Percentiles rank a stretch among this genome's conserved stretches.
These are phyloP conservation scores for Mareca penelope DNA, from an alignment of 2,797 vertebrate genomes.

Conservation along the genomic window DNA sequence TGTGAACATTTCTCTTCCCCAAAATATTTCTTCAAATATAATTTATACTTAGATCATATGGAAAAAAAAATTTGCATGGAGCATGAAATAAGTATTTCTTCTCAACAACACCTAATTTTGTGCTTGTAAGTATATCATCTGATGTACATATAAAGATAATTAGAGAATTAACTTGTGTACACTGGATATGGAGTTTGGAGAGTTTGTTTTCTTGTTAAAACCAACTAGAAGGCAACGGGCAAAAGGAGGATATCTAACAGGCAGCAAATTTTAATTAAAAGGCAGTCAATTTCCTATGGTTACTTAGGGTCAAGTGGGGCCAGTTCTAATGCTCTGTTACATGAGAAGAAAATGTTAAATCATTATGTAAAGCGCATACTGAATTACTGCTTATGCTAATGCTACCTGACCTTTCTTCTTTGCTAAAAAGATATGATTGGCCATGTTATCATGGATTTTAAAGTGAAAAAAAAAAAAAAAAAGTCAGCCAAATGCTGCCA, in stretches of 20 bases:
- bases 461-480: neutral
- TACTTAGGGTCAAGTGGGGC: conserved; percentile 76
- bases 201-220: neutral
- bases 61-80: neutral
- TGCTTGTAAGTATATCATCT: neutral
- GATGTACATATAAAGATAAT: neutral
- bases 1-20: neutral
- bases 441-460: neutral
- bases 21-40: neutral
- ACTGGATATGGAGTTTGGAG: neutral
- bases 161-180: neutral
- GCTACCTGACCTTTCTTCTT: conserved; percentile 76
- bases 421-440: conserved; percentile 28
- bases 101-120: neutral
- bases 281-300: conserved; percentile 69
- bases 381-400: conserved; percentile 75
- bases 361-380: conserved; percentile 75
- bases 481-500: neutral
- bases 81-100: neutral
- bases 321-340: conserved; percentile 74
- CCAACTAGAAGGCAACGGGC: neutral
- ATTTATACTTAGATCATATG: neutral
- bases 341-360: conserved; percentile 65
- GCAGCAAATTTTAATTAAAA: conserved; percentile 79
- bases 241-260: conserved; percentile 14